phyloP scores from a whole-genome alignment of 1,140 invertebrate genomes.

The Psix sp. region DNA sequence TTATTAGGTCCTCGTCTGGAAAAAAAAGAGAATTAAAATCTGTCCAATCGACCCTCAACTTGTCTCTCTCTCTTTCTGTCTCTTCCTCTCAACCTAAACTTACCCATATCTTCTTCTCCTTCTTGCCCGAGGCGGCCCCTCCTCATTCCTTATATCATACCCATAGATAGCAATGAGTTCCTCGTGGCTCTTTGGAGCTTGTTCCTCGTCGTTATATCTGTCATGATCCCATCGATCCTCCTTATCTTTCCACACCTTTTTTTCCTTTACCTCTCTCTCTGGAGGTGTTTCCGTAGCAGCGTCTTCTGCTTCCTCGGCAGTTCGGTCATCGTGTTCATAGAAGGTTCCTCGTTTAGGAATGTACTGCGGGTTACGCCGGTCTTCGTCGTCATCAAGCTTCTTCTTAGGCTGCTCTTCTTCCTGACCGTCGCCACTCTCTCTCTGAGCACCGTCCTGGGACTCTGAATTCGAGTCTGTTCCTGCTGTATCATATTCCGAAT shows the following conservation, averaged over 20 bases:
- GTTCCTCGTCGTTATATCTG: slow-evolving; percentile 87
- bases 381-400: slow-evolving; percentile 94
- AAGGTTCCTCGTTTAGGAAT: slow-evolving; percentile 97
- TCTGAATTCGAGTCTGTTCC: slow-evolving; percentile 74
- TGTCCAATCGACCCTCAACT: slow-evolving; percentile 47
- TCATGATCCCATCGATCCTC: slow-evolving; percentile 93
- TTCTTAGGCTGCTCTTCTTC: slow-evolving; percentile 79
- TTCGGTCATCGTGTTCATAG: slow-evolving; percentile 96
- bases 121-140: slow-evolving; percentile 90
- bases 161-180: slow-evolving; percentile 94
- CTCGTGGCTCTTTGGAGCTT: slow-evolving; percentile 91
- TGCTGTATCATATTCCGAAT: slow-evolving; percentile 76
- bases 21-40: slow-evolving; percentile 8
- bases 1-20: slow-evolving; percentile 90
- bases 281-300: slow-evolving; percentile 66
- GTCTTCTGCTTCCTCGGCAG: slow-evolving; percentile 81
- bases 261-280: slow-evolving; percentile 76
- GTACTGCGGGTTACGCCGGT: slow-evolving; percentile 96
- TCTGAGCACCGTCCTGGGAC: slow-evolving; percentile 71
- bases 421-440: slow-evolving; percentile 81
- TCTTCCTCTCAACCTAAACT: slow-evolving; percentile 83
- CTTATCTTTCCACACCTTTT: slow-evolving; percentile 81
- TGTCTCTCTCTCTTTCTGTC: slow-evolving; percentile 90
- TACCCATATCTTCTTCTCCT: slow-evolving; percentile 91
- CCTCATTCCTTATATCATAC: slow-evolving; percentile 95